These are phyloP conservation scores for Neuroterus valhalla DNA, from an alignment of 1,140 invertebrate species.

Conservation along the genomic window DNA sequence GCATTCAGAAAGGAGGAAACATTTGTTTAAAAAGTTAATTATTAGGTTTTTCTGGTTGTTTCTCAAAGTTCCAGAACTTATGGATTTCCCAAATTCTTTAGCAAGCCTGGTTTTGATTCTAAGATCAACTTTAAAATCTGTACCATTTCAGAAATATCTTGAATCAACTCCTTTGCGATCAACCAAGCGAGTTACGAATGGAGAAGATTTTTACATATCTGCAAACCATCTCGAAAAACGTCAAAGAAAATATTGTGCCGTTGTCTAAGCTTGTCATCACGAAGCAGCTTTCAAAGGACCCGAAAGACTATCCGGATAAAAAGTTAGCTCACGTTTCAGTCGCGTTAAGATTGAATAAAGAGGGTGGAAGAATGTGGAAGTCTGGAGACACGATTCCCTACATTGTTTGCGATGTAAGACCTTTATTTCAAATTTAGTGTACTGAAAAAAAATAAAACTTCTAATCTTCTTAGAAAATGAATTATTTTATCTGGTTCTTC, in stretches of 20 bases:
- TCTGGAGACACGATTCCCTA: slow-evolving; percentile 97
- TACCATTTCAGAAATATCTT: slow-evolving; percentile 79
- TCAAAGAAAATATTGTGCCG: slow-evolving; percentile 82
- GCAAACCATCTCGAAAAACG: slow-evolving; percentile 77
- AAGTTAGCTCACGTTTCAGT: slow-evolving; percentile 94
- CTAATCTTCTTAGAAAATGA: slow-evolving; percentile 1
- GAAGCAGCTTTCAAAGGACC: slow-evolving; percentile 97
- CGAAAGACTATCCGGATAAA: slow-evolving; percentile 93
- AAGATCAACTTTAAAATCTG: slow-evolving; percentile 39
- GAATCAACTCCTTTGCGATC: slow-evolving; percentile 89
- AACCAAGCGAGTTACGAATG: slow-evolving; percentile 86
- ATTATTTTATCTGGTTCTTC: slow-evolving; percentile 36
- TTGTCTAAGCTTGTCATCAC: slow-evolving; percentile 90
- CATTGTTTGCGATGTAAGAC: slow-evolving; percentile 89
- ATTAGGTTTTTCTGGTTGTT: no score
- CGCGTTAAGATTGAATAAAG: slow-evolving; percentile 89
- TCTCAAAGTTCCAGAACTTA: no score
- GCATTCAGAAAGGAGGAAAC: no score
- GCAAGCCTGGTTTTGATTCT: slow-evolving; percentile 15
- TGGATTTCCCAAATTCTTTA: no score
- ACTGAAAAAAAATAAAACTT: slow-evolving; percentile 10
- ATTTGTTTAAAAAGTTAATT: no score
- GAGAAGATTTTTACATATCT: slow-evolving; percentile 86
- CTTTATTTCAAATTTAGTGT: slow-evolving; percentile 30
- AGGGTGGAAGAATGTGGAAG: slow-evolving; percentile 87